Conservation (phyloP, 2,888 invertebrate genomes). For the Xestoiulus laeticollis region DNA sequence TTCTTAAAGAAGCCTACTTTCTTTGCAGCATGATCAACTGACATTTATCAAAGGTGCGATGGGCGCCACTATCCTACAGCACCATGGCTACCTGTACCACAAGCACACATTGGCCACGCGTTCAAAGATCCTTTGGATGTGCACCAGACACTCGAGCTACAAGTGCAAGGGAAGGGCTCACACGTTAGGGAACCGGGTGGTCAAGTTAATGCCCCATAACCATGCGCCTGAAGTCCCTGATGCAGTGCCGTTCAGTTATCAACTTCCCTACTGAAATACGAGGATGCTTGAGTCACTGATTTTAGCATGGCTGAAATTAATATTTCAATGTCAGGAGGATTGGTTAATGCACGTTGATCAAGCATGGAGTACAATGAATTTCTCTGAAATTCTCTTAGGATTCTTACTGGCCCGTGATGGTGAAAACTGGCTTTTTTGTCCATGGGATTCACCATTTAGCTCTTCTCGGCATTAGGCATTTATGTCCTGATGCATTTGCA, state of each 20-base stretch:
- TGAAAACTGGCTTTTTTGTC: too few relatives aligned
- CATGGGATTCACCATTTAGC: too few relatives aligned
- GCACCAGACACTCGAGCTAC: slow-evolving; percentile 21
- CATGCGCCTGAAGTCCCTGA: slow-evolving; percentile 16
- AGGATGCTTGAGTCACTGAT: not conserved
- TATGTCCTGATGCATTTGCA: too few relatives aligned
- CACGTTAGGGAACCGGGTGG: not conserved
- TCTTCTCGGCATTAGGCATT: too few relatives aligned
- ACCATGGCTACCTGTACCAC: slow-evolving; percentile 39
- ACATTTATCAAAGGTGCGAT: slow-evolving; percentile 23
- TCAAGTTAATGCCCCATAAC: slow-evolving; percentile 1
- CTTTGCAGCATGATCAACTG: not conserved
- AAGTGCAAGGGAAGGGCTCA: slow-evolving; percentile 43
- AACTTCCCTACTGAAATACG: not conserved
- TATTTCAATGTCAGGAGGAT: too few relatives aligned
- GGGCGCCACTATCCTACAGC: slow-evolving; percentile 20
- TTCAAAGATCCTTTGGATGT: slow-evolving; percentile 39
- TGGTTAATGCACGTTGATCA: too few relatives aligned
- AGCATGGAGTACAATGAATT: not conserved
- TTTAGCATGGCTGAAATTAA: not conserved
- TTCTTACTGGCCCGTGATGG: too few relatives aligned
- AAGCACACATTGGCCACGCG: slow-evolving; percentile 29
- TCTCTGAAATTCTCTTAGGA: not conserved
- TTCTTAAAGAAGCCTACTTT: slow-evolving; percentile 1
- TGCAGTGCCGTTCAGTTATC: not conserved